Base-by-base conservation (phyloP, 1,140 invertebrate species). In the Condylostylus longicornis region DNA sequence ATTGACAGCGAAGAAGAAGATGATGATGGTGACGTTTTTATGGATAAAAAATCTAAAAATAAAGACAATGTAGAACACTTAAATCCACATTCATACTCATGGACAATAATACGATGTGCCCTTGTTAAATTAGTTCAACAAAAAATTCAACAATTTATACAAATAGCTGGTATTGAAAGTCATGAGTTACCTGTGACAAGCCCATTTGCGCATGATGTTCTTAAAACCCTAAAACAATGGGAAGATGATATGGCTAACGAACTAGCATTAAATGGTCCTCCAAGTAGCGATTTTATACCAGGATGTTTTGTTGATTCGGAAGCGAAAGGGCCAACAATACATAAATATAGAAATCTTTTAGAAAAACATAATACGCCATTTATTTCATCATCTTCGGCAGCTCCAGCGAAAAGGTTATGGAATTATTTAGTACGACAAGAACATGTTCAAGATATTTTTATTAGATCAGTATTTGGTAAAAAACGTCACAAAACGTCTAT, bases 281-380 rank as follows among this genome's bases (percentile, higher is more conserved):
- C 82, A 2, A 77, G 88, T 13, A 61, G 69, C 0, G 74, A 81
- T 62, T 90, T 81, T 52, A 80, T 93, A 42, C 42, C 44, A 10
- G 83, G 82, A 25, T 88, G 82, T 56, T 81, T 73, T 66, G 78
- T 78, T 32, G 81, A 79, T 58, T 77, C 72, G 43, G 67, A 68
- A 34, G 68, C 70, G 6, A 63, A 69, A 19, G 82, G 84, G 1
- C 81, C 89, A 22, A 77, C 87, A 14, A 83, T 91, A 45, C 77
- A 89, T 46, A 98, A 96, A 63, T 98, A 97, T 64, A 75, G 85
- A 49, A 79, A 80, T 47, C 64, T 98, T 5, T 61, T 98, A 25
- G 89, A 97, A 47, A 83, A 83, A 48, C 74, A 79, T 37, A 98
- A 98, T 55, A 97, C 93, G 4, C 95, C 95, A 19, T 99, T 98